These are phyloP conservation scores for Axea sp. DNA, from an alignment of 2,888 invertebrate species.

Conservation along the genomic window DNA sequence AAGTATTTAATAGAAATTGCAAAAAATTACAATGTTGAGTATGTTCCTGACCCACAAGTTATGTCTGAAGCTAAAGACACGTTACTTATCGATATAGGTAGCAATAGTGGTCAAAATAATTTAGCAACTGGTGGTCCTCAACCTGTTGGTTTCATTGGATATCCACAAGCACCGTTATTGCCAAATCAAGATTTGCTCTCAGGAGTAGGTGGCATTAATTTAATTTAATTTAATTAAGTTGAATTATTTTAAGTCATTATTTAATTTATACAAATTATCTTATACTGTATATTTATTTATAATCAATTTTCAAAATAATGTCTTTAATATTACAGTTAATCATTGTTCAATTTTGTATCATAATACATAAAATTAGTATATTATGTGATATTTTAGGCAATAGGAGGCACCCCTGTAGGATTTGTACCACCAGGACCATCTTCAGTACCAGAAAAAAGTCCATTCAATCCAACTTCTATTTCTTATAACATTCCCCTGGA, in stretches of 20 bases:
- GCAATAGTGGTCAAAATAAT: constrained; percentile 80
- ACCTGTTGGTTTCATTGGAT: constrained; percentile 90
- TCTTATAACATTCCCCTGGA: constrained; percentile 86
- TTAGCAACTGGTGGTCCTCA: constrained; percentile 81
- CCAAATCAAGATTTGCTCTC: constrained; percentile 80
- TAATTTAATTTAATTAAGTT: too few species aligned
- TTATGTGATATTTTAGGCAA: constrained; percentile 43
- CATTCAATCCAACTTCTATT: constrained; percentile 78
- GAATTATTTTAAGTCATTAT: too few species aligned
- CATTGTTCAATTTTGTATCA: too few species aligned
- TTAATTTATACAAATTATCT: too few species aligned
- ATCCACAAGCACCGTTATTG: constrained; percentile 85
- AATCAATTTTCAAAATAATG: too few species aligned
- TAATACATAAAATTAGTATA: too few species aligned
- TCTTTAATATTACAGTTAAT: too few species aligned
- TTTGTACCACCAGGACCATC: constrained; percentile 69
- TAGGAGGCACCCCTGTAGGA: constrained; percentile 66
- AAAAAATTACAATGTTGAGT: constrained; percentile 95
- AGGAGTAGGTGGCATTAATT: too few species aligned
- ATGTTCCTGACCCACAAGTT: constrained; percentile 95
- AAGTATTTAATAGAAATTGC: constrained; percentile 97
- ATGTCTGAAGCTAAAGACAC: constrained; percentile 86
- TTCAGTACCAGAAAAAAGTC: constrained; percentile 68
- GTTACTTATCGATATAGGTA: constrained; percentile 74
- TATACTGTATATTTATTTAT: too few species aligned